phyloP scores from a whole-genome alignment of 2,113 vertebrate species.

The Gorsachius goisagi region DNA sequence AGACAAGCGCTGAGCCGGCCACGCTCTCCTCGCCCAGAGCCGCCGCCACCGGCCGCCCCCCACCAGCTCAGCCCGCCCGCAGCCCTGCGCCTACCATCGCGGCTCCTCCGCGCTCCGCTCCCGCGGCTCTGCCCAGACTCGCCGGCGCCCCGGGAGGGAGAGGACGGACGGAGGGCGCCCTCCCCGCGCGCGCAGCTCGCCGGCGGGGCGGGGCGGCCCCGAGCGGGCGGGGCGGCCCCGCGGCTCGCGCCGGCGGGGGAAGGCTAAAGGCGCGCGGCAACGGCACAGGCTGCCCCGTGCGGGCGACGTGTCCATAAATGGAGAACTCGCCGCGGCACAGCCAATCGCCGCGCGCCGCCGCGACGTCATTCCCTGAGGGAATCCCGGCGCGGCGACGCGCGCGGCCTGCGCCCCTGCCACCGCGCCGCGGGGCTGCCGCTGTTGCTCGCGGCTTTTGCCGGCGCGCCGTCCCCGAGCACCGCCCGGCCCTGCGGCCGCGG shows the following conservation, averaged over 20 bases:
- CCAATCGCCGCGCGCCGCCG: background rate
- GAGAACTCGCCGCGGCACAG: background rate
- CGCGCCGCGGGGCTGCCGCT: background rate
- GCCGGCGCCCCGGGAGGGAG: background rate
- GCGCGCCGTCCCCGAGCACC: rapidly evolving
- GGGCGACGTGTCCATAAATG: background rate
- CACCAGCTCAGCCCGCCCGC: background rate
- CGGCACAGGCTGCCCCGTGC: background rate
- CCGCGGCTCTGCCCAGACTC: background rate
- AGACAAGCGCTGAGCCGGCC: background rate
- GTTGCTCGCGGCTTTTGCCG: background rate
- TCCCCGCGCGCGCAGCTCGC: background rate
- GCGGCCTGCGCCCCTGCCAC: background rate
- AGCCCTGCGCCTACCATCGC: background rate
- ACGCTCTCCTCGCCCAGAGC: background rate
- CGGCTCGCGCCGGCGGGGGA: background rate
- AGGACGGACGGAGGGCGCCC: background rate
- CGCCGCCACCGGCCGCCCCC: background rate
- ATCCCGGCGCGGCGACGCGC: background rate
- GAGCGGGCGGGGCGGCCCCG: background rate
- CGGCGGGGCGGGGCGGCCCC: background rate
- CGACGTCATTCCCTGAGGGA: constrained; percentile 7
- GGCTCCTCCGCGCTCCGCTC: background rate
- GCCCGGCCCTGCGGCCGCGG: background rate
- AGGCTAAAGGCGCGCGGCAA: no score